Evolutionary conservation across 2,113 vertebrate genomes (phyloP).

Genomic region (Carlito syrichta): DNA sequence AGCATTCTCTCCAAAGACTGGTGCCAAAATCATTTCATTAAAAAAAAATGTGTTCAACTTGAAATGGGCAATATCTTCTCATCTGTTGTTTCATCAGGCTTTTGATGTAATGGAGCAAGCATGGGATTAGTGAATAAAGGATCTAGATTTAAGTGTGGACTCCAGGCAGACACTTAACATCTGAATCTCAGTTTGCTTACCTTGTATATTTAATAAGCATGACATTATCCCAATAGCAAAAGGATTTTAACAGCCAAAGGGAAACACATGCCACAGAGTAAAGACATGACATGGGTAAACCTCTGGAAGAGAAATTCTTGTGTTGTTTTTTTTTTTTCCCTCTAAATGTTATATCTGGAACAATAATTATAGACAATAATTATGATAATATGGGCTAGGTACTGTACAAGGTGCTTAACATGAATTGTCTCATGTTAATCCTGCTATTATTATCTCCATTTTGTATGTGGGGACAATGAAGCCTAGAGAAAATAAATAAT

Average conservation of each 20-base stretch:
- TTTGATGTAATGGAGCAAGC: background rate
- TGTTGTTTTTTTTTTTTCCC: background rate
- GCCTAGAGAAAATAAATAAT: background rate
- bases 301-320: background rate
- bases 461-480: background rate
- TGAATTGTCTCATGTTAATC: background rate
- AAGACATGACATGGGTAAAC: background rate
- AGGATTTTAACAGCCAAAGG: background rate
- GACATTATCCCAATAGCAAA: background rate
- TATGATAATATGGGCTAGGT: background rate
- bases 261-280: background rate
- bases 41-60: constrained; percentile 21
- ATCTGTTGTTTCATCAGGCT: background rate
- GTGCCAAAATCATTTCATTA: constrained; percentile 4
- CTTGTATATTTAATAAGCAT: background rate
- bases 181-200: background rate
- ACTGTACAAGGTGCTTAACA: background rate
- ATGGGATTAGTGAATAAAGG: background rate
- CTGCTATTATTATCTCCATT: background rate
- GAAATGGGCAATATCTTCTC: background rate
- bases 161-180: background rate
- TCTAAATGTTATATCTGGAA: background rate
- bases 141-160: background rate
- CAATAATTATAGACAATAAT: background rate
- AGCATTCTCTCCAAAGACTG: background rate